phyloP scores from a whole-genome alignment of 92 coral and sea anemone genomes.

The Parazoanthus swiftii region DNA sequence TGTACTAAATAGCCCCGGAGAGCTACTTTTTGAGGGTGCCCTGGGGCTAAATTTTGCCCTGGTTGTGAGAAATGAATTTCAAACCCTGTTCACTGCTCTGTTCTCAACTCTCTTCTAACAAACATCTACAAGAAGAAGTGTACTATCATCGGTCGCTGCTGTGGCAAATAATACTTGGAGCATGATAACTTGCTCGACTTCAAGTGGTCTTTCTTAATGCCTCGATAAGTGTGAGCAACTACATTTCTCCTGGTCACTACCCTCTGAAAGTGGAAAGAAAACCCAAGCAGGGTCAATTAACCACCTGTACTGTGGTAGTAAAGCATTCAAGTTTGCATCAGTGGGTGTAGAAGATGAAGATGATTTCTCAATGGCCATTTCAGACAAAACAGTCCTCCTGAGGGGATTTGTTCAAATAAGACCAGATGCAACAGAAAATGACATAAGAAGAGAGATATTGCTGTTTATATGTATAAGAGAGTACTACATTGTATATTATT shows the following conservation, averaged over 20 bases:
- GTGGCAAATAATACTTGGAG: too few relatives aligned
- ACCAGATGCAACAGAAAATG: conserved; percentile 17
- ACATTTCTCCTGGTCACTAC: neutral
- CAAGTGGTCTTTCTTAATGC: too few relatives aligned
- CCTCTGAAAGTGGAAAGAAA: conserved; percentile 12
- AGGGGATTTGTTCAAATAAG: conserved; percentile 12
- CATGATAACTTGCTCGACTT: too few relatives aligned
- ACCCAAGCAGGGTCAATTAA: neutral
- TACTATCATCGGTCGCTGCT: neutral
- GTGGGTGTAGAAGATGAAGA: neutral
- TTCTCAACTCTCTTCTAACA: neutral
- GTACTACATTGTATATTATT: too few relatives aligned
- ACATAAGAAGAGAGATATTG: conserved; percentile 12
- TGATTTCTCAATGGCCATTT: conserved; percentile 10
- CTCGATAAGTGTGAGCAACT: neutral
- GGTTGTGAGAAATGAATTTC: too few relatives aligned
- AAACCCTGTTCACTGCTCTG: neutral
- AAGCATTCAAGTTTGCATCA: conserved; percentile 3
- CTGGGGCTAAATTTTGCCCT: too few relatives aligned
- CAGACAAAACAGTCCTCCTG: conserved; percentile 12
- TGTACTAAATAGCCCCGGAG: too few relatives aligned
- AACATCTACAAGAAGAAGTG: neutral
- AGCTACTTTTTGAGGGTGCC: too few relatives aligned
- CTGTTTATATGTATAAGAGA: too few relatives aligned
- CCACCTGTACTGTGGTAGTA: too few relatives aligned